Base-by-base conservation (phyloP, 2,888 invertebrate species). In the Agonopterix heracliana region DNA sequence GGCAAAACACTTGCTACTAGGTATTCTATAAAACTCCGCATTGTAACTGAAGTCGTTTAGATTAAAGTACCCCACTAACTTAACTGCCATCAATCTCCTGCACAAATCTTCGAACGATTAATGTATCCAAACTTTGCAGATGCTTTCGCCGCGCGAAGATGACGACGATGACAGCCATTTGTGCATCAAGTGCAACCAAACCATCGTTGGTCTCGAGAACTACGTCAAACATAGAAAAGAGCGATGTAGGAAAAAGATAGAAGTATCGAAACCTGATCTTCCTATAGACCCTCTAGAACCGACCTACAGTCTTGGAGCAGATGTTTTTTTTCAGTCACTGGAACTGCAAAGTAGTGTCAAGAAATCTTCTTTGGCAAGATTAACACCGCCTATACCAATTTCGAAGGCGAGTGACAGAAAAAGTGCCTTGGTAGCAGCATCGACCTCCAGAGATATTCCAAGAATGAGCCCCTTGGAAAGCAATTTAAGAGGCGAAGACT, bases 161-260 rank as follows among this genome's bases (percentile, higher is more conserved):
- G 93, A 93, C 50, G 93, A 96, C 45, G 94, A 95, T 48, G 96
- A 97, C 78, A 93, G 91, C 3, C 97, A 98, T 71, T 91, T 95
- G 55, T 98, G 97, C 80, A 92, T 97, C 64, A 95, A 94, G 70
- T 98, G 97, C 81, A 94, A 94, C 61, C 74, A 90, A 12, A 96
- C 96, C 2, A 93, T 97, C 53, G 81, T 92, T 38, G 97, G 97
- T 0, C 87, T 98, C n/a, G 93, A 94, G 41, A 94, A 94, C 73
- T 98, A 98, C 73, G 92, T 98, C 26, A 90, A 90, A 40, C 97
- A 98, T 70, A 91, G 96, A 42, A 95, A 95, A 70, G 85, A 90
- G 35, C 90, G 91, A 57, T 96, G 96, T 63, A 85, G 87, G 26
- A 89, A 89, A 73, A 41, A 74, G 55, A 53, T 59, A 2, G 73